Evolutionary conservation across 2,888 invertebrate species (phyloP).

Genomic region (Andrena praecox): DNA sequence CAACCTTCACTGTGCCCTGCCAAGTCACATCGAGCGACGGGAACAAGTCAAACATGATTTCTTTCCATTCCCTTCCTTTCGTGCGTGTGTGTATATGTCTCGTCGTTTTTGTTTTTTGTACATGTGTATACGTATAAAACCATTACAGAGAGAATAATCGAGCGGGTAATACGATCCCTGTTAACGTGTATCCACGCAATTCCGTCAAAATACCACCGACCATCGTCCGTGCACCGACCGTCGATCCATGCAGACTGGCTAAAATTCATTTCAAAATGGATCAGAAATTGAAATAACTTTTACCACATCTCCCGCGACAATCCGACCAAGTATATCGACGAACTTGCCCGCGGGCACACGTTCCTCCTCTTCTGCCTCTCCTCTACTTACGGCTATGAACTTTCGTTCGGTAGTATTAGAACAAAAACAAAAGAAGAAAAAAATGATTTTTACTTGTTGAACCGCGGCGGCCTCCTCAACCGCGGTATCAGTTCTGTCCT

Average conservation of each 20-base stretch:
- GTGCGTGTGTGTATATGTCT: neutral
- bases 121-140: conserved; percentile 20
- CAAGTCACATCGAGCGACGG: conserved; percentile 64
- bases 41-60: conserved; percentile 47
- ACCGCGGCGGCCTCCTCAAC: conserved; percentile 76
- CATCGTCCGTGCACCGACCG: conserved; percentile 19
- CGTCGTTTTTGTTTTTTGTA: conserved; percentile 10
- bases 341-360: conserved; percentile 31
- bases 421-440: conserved; percentile 2
- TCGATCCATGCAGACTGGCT: conserved; percentile 70
- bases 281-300: conserved; percentile 84
- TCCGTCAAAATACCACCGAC: conserved; percentile 52
- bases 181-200: conserved; percentile 22
- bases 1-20: conserved; percentile 69
- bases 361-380: neutral
- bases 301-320: conserved; percentile 71
- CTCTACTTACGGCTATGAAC: neutral
- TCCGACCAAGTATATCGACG: conserved; percentile 46
- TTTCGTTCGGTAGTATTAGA: neutral
- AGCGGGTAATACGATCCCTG: conserved; percentile 6
- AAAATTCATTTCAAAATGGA: conserved; percentile 85
- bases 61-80: neutral
- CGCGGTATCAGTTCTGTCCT: conserved; percentile 78
- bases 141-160: conserved; percentile 7
- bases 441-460: conserved; percentile 73